phyloP scores from a whole-genome alignment of 2,888 invertebrate species.

The Cephus rjabovi region DNA sequence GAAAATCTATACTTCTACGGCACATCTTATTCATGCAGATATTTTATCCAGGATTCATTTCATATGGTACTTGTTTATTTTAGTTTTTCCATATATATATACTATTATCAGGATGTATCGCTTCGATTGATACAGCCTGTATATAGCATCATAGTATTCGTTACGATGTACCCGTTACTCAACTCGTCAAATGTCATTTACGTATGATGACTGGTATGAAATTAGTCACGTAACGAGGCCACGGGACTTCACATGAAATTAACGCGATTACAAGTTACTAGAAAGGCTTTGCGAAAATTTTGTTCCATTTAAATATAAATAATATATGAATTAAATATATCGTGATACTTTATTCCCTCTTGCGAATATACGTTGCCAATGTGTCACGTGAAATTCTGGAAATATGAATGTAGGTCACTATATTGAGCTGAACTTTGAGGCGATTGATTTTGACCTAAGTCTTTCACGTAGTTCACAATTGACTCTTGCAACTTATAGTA shows the following conservation, averaged over 20 bases:
- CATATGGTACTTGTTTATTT: background rate
- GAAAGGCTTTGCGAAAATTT: background rate
- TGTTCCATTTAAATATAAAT: background rate
- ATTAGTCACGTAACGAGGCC: background rate
- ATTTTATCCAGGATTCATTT: background rate
- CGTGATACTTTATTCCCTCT: background rate
- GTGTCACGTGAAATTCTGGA: background rate
- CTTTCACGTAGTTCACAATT: background rate
- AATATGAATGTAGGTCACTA: background rate
- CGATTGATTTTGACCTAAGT: background rate
- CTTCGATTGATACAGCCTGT: background rate
- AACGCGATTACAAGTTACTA: no score
- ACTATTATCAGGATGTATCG: background rate
- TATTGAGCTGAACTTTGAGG: background rate
- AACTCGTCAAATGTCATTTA: background rate
- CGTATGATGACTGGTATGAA: background rate
- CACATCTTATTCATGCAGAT: background rate
- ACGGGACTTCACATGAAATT: background rate
- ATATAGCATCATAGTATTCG: background rate
- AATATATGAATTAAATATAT: background rate
- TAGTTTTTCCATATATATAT: background rate
- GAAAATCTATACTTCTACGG: background rate
- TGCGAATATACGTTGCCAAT: background rate
- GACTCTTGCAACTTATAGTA: background rate
- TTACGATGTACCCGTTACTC: background rate